phyloP scores from a whole-genome alignment of 2,113 vertebrate species.

The Engraulis encrasicolus region DNA sequence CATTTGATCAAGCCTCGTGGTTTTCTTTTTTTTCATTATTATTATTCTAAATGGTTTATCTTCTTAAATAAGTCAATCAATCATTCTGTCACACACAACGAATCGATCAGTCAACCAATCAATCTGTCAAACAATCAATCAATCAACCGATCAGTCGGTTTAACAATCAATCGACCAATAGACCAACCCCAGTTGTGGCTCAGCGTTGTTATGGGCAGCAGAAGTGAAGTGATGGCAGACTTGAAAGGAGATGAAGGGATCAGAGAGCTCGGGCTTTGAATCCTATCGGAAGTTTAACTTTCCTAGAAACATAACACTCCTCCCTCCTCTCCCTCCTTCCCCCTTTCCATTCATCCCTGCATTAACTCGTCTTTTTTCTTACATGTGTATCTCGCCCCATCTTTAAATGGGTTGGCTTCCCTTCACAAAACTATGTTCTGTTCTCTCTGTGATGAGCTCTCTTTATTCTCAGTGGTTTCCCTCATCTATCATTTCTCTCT shows the following conservation, averaged over 20 bases:
- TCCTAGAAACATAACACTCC: neutral
- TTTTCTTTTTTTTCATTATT: too few relatives aligned
- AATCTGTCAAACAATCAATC: neutral
- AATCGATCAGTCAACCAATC: too few relatives aligned
- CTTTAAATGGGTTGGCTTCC: neutral
- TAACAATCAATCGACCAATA: neutral
- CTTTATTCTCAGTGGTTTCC: conserved; percentile 15
- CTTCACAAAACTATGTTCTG: neutral
- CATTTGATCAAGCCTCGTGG: neutral
- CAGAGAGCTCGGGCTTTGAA: neutral
- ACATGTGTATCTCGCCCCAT: neutral
- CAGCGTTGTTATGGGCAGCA: neutral
- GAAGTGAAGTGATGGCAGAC: neutral
- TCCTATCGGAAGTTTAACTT: neutral
- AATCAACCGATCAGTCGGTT: neutral
- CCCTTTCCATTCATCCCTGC: neutral
- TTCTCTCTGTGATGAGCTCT: conserved; percentile 22
- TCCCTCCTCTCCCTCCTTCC: too few relatives aligned
- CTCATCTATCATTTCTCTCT: conserved; percentile 15
- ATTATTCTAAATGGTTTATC: neutral
- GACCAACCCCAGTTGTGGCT: neutral
- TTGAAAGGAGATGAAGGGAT: neutral
- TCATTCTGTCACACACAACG: too few relatives aligned
- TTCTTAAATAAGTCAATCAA: neutral
- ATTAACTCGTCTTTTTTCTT: neutral